phyloP scores from a whole-genome alignment of 2,888 invertebrate species.

The Xiphydria camelus region DNA sequence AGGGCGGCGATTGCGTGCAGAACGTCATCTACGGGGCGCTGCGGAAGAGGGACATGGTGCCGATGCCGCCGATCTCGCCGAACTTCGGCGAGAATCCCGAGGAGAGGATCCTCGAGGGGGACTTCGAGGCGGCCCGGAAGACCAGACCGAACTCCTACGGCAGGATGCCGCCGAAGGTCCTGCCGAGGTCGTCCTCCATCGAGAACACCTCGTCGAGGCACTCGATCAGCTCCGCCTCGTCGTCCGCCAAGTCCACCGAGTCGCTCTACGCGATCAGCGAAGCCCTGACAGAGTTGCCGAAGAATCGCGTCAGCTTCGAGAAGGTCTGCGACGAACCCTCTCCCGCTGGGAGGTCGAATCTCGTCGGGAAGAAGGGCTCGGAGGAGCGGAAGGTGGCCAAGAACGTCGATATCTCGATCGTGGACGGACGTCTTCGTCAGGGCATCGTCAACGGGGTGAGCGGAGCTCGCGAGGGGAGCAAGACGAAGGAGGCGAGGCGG shows the following conservation, averaged over 20 bases:
- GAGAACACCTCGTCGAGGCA: conserved; percentile 42
- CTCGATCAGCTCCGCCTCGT: conserved; percentile 45
- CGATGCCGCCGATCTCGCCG: conserved; percentile 47
- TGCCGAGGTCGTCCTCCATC: conserved; percentile 46
- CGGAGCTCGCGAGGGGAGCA: too few species aligned
- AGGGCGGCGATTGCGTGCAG: conserved; percentile 18
- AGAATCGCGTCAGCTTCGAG: conserved; percentile 13
- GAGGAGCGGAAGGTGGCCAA: too few species aligned
- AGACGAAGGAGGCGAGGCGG: too few species aligned
- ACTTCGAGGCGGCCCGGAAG: conserved; percentile 18
- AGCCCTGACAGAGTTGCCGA: conserved; percentile 26
- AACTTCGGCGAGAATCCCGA: conserved; percentile 36
- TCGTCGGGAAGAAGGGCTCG: too few species aligned
- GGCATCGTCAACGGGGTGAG: neutral
- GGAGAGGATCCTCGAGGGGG: conserved; percentile 14
- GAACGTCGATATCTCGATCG: too few species aligned
- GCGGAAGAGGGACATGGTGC: conserved; percentile 44
- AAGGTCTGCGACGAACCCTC: conserved; percentile 1
- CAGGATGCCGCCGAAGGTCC: conserved; percentile 39
- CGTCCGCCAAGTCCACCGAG: conserved; percentile 47
- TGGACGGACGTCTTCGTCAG: too few species aligned
- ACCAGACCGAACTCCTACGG: conserved; percentile 38
- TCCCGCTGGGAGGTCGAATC: neutral
- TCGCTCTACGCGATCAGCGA: conserved; percentile 47
- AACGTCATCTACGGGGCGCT: conserved; percentile 28